phyloP scores from a whole-genome alignment of 1,140 invertebrate species.

The Xylocopa sonorina region DNA sequence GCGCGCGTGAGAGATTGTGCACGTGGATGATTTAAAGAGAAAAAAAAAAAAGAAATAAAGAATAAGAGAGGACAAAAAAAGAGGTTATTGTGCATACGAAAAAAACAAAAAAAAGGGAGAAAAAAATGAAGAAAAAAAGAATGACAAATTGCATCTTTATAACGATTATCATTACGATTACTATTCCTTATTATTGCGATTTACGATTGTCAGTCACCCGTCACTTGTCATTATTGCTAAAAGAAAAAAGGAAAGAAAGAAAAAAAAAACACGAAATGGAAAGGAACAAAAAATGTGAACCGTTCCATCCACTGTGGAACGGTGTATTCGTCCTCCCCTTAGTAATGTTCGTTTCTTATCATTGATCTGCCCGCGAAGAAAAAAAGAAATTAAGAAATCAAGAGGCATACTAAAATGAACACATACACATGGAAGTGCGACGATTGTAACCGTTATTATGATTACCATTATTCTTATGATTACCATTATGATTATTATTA shows the following conservation, averaged over 20 bases:
- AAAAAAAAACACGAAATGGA: slow-evolving; percentile 11
- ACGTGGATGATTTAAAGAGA: slow-evolving; percentile 73
- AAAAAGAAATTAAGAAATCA: not conserved
- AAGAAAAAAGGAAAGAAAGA: not conserved
- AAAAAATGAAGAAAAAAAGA: slow-evolving; percentile 65
- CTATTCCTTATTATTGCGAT: slow-evolving; percentile 75
- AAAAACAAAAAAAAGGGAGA: slow-evolving; percentile 70
- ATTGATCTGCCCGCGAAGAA: slow-evolving; percentile 15
- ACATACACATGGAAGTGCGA: slow-evolving; percentile 10
- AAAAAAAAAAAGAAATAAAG: slow-evolving; percentile 64
- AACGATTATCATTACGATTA: slow-evolving; percentile 70
- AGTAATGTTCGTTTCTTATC: slow-evolving; percentile 47
- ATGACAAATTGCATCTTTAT: slow-evolving; percentile 75
- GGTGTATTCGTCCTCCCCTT: slow-evolving; percentile 11
- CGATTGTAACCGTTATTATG: slow-evolving; percentile 38
- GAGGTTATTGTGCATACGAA: slow-evolving; percentile 82
- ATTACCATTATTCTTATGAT: slow-evolving; percentile 68
- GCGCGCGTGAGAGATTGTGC: slow-evolving; percentile 78
- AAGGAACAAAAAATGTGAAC: slow-evolving; percentile 12
- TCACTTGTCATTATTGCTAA: slow-evolving; percentile 55
- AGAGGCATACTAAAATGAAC: slow-evolving; percentile 46
- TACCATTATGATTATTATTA: slow-evolving; percentile 65
- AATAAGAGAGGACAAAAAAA: slow-evolving; percentile 70
- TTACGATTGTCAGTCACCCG: slow-evolving; percentile 74
- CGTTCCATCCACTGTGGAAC: not conserved